Conservation (phyloP, 2,113 vertebrate genomes). For the Rousettus leschenaultii region DNA sequence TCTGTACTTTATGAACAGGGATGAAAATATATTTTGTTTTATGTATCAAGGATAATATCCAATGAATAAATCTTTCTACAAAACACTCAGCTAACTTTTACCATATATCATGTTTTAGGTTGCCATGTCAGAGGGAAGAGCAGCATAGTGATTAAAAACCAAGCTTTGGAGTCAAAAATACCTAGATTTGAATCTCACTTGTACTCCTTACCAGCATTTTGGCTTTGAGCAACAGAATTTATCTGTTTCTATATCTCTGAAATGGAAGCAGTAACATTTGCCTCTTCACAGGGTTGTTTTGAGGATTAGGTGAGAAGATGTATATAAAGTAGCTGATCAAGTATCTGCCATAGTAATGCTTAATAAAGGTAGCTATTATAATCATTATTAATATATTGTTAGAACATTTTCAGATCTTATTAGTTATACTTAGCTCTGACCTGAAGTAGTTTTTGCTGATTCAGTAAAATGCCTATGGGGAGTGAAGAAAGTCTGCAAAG, state of each 20-base stretch:
- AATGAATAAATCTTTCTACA: neutral
- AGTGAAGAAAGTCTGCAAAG: conserved; percentile 4
- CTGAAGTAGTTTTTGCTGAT: conserved; percentile 21
- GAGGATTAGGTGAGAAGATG: neutral
- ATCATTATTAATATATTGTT: neutral
- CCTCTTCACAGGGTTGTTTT: neutral
- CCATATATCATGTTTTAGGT: neutral
- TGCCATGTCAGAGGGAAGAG: neutral
- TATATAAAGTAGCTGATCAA: neutral
- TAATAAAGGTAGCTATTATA: neutral
- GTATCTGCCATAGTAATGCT: neutral
- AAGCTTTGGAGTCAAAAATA: neutral
- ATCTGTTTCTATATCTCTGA: neutral
- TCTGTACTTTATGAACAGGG: neutral
- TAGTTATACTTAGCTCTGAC: conserved; percentile 21
- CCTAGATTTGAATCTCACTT: neutral
- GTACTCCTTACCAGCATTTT: neutral
- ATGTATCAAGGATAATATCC: neutral
- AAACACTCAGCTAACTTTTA: neutral
- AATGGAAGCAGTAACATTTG: neutral
- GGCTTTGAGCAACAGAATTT: neutral
- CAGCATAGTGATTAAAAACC: neutral
- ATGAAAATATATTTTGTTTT: conserved; percentile 28
- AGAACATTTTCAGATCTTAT: conserved; percentile 21
- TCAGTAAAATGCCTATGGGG: neutral